Percentiles rank a stretch among this genome's conserved stretches.
These are phyloP conservation scores for Sebastes schlegelii DNA, from an alignment of 2,113 vertebrate genomes.

Conservation along the genomic window DNA sequence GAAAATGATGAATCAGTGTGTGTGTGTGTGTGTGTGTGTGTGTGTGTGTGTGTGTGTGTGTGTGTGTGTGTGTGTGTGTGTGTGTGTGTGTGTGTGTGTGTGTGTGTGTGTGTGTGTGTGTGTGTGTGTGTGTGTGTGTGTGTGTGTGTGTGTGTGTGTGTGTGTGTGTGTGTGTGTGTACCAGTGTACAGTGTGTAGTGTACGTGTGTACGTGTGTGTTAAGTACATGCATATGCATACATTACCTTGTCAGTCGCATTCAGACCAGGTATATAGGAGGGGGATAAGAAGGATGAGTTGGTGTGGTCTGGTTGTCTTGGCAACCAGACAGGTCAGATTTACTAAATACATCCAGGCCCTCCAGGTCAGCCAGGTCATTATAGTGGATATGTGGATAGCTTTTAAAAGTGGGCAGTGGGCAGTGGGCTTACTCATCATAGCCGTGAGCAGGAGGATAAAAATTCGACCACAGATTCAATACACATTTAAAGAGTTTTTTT, in stretches of 20 bases:
- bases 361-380: constrained; percentile 4
- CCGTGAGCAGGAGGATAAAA: not conserved
- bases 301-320: constrained; percentile 13
- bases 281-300: not conserved
- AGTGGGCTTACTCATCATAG: constrained; percentile 4
- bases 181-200: not conserved
- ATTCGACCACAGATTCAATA: not conserved
- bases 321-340: constrained; percentile 23
- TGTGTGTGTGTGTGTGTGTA: not conserved
- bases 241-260: not conserved
- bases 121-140: not conserved
- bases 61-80: not conserved
- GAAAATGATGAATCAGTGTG: not conserved
- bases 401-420: not conserved
- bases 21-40: not conserved
- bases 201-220: not conserved
- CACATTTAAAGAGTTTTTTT: constrained; percentile 6
- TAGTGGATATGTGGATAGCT: not conserved
- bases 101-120: not conserved
- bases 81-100: not conserved
- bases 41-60: not conserved
- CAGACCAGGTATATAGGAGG: not conserved
- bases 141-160: not conserved
- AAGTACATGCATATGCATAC: not conserved
- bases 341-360: not conserved